Evolutionary conservation across 2,888 invertebrate species (phyloP), one percentile per base, ranked within the genome.

Genomic region (Limnephilus auricula): DNA sequence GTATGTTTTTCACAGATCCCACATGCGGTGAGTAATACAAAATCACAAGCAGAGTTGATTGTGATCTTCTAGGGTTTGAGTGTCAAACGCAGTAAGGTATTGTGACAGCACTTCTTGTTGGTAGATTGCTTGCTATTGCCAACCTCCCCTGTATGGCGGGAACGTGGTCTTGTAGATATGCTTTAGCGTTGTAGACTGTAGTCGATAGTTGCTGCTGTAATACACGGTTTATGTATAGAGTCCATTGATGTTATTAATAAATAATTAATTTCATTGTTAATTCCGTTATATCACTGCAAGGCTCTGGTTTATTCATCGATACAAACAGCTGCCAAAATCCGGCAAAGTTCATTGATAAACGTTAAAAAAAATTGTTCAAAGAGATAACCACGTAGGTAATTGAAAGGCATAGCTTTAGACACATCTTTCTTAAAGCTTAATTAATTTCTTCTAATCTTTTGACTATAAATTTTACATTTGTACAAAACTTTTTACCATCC

Each of bases 21-120:
- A 12, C 92, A 93, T 79, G 92, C 90, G 93, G 92, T 92, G 92
- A 93, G 92, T 93, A 79, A 86, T 18, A 18, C 32, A n/a, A 9
- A 30, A 85, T 5, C 25, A 65, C n/a, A 65, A 25, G 65, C 65
- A 25, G 65, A 80, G 80, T 32, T n/a, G n/a, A n/a, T n/a, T 32
- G 80, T 80, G 80, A 15, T 31, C 80, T 80, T 80, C 80, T 31
- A 80, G 32, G 32, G 31, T 80, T 31, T 32, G 80, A 32, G 13
- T 80, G 80, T 80, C 80, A 5, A 31, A 32, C 31, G 32, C 32
- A 80, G 30, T 80, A 80, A 80, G 80, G 80, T 80, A 80, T 80
- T 80, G 30, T 80, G 31, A 80, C 80, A 80, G 13, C 32, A 32
- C 31, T 79, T 79, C n/a, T 31, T 32, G 30, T 80, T 80, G 13